These are phyloP conservation scores for Merops nubicus DNA, from an alignment of 2,113 vertebrate species.

Conservation along the genomic window DNA sequence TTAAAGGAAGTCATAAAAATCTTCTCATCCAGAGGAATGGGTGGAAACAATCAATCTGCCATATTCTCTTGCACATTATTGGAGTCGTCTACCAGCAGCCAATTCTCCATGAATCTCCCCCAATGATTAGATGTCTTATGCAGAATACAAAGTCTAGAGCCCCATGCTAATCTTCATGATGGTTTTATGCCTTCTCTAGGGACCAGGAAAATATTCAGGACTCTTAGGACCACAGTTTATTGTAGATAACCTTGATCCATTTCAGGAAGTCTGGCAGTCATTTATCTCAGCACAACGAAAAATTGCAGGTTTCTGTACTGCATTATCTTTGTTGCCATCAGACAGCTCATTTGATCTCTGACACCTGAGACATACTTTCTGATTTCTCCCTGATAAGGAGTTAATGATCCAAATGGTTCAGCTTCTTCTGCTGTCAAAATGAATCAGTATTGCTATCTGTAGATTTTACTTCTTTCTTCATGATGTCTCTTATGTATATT, in stretches of 20 bases:
- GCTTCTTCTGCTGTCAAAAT: background rate
- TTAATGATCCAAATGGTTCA: background rate
- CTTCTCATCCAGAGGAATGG: background rate
- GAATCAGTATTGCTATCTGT: background rate
- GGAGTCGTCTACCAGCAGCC: too few relatives aligned
- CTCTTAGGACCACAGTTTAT: background rate
- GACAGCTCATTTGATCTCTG: background rate
- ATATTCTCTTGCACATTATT: too few relatives aligned
- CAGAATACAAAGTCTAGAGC: too few relatives aligned
- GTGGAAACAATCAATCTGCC: too few relatives aligned
- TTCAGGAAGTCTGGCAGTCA: background rate
- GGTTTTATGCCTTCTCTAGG: too few relatives aligned
- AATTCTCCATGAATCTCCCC: too few relatives aligned
- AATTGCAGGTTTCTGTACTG: background rate
- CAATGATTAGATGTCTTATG: too few relatives aligned
- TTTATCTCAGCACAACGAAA: background rate
- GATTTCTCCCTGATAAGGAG: background rate
- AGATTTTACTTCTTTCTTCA: background rate
- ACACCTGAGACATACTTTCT: background rate
- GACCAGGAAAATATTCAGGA: too few relatives aligned
- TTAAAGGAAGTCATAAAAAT: background rate
- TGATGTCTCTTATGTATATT: background rate
- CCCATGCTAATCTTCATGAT: too few relatives aligned
- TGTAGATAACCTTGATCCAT: background rate
- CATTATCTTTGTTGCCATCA: background rate